Base-by-base conservation (phyloP, 2,113 vertebrate species). In the Dipodomys ordii region DNA sequence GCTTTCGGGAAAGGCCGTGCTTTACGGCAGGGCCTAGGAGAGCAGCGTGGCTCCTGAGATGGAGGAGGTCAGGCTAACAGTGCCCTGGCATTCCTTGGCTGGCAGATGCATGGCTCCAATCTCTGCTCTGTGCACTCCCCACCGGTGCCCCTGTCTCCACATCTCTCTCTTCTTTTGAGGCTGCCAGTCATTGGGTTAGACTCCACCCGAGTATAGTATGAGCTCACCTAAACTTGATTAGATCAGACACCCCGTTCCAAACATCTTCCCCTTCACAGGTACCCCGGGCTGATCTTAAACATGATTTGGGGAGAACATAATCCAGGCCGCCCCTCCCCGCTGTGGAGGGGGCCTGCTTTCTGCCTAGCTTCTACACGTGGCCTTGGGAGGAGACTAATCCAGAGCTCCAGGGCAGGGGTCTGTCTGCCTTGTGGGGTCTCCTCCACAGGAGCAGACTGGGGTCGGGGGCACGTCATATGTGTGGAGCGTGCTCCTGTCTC, bases 401-500 rank as follows among this genome's bases (percentile, higher is more conserved):
- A 4, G 3, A 23, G 19, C 11, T 20, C 6, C 67, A 6, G 28
- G 27, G 19, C 23, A 25, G 73, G 32, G 8, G 4, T 23, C 72
- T 13, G n/a, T 67, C n/a, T 68, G 25, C 49, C 49, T 9, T 39
- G 39, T 39, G 39, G 72, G 53, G 60, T 39, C 22, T 22, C 2
- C 62, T 4, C 60, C 8, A 57, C 0, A 0, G 19, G 77, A 35
- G n/a, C n/a, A 10, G 35, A 30, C 2, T 1, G 15, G 57, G 76
- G 18, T 46, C 7, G 16, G 64, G 0, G 79, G 22, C 65, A 30
- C 65, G 25, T 57, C 3, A 7, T 9, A 49, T 6, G 9, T 0
- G 2, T 2, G 39, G 1, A 65, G 32, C 0, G 0, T 0, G 13
- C 27, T 30, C 11, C 1, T 0, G 27, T n/a, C 49, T 53, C 18